Evolutionary conservation across 2,113 vertebrate species (phyloP).

Genomic region (Cephalopterus ornatus): DNA sequence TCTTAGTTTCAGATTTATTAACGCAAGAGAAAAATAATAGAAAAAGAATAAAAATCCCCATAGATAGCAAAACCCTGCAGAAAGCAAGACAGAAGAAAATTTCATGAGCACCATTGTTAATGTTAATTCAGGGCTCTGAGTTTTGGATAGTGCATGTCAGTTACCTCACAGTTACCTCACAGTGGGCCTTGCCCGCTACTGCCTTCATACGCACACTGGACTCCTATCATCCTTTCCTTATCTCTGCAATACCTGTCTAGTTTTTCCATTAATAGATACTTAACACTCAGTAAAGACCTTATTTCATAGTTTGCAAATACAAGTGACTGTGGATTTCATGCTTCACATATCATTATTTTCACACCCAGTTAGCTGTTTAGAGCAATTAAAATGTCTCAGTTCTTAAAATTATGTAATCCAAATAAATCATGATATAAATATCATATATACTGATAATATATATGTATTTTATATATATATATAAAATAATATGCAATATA

Average conservation of each 20-base stretch:
- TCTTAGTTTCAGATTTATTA: not conserved
- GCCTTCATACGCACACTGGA: not conserved
- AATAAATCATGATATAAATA: not conserved
- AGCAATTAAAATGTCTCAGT: not conserved
- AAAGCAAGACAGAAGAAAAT: not conserved
- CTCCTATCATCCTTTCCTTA: not conserved
- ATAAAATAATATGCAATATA: not conserved
- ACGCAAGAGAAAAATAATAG: not conserved
- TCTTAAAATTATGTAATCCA: not conserved
- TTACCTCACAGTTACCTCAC: not conserved
- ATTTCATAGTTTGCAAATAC: not conserved
- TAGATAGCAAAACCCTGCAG: not conserved
- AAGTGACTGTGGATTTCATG: not conserved
- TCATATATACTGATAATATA: not conserved
- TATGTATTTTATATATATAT: not conserved
- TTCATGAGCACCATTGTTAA: not conserved
- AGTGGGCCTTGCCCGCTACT: not conserved
- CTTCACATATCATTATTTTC: not conserved
- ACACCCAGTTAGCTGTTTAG: not conserved
- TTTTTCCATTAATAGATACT: not conserved
- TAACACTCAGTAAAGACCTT: not conserved
- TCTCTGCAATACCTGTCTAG: not conserved
- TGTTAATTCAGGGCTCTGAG: not conserved
- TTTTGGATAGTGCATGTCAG: not conserved
- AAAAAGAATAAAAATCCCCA: not conserved